A percentile compares a stretch with the other conserved stretches of the same genome.
Evolutionary conservation across 1,140 invertebrate genomes (phyloP).

Genomic region (Paralvinella palmiformis): DNA sequence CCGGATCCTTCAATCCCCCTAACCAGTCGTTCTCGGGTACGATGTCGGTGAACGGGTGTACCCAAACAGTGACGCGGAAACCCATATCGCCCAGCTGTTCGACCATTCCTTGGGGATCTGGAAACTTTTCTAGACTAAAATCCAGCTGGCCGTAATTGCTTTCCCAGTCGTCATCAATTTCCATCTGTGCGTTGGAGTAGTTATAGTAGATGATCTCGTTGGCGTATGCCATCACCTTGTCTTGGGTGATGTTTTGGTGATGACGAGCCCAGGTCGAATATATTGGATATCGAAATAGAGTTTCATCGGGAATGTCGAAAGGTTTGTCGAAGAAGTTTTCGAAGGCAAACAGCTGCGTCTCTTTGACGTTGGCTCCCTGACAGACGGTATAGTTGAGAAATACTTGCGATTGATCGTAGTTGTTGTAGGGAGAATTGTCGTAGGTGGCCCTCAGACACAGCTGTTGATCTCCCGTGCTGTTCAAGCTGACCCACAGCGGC

Average conservation of each 20-base stretch:
- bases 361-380: neutral
- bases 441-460: conserved; percentile 12
- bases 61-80: conserved; percentile 74
- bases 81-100: conserved; percentile 56
- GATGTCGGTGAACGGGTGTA: conserved; percentile 78
- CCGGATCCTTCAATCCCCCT: conserved; percentile 28
- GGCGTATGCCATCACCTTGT: conserved; percentile 60
- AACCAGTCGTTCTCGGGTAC: conserved; percentile 56
- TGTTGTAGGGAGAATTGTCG: conserved; percentile 16
- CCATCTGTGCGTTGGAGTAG: conserved; percentile 69
- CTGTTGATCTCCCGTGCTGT: conserved; percentile 1
- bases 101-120: conserved; percentile 57
- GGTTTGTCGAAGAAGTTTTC: neutral
- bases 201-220: conserved; percentile 60
- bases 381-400: conserved; percentile 15
- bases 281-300: conserved; percentile 55
- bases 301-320: neutral
- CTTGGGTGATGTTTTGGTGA: conserved; percentile 58
- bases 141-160: conserved; percentile 73
- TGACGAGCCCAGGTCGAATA: conserved; percentile 85
- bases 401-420: conserved; percentile 3
- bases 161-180: conserved; percentile 85
- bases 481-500: conserved; percentile 19
- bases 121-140: conserved; percentile 66
- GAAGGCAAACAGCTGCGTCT: neutral